Base-by-base conservation (phyloP, 2,888 invertebrate species). In the Nomada goodeniana region DNA sequence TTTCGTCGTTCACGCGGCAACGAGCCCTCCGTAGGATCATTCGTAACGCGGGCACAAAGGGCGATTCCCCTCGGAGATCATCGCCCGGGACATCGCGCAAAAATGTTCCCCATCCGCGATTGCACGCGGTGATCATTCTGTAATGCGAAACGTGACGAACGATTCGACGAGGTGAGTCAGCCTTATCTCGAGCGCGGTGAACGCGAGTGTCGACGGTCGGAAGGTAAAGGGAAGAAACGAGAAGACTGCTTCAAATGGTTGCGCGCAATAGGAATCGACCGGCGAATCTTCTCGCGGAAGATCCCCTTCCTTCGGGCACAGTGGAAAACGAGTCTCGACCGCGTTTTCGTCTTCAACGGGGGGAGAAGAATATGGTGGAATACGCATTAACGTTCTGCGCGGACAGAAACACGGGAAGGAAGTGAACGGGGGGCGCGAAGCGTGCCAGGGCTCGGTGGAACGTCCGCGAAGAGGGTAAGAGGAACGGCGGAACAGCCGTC, bases 311-410 rank as follows among this genome's bases (percentile, higher is more conserved):
- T 3, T 29, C 36, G 57, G 26, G 29, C 23, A 15, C 44, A 61
- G 36, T 42, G 29, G 42, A 20, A 36, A 18, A 7, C n/a, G 23
- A 29, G 4, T 55, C 2, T 29, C n/a, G 44, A 55, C 13, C 15
- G 13, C 18, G n/a, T 70, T 53, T 61, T 42, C 65, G 73, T 81
- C 29, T 9, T 10, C 7, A 10, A 9, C 7, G 44, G 10, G 13
- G 50, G 2, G 36, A 47, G 61, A 65, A 65, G 73, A 60, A 61
- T 42, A 75, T 13, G 13, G 55, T 36, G 13, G 70, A 60, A 65
- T 53, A 36, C 11, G 18, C 26, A 10, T 80, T 75, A 77, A 71
- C 78, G 83, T 72, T 67, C 72, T 29, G 18, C 61, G 59, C 52
- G 44, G 36, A 61, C 47, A 55, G 36, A 11, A 23, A 13, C 9